Percentiles rank a stretch among this genome's conserved stretches.
Evolutionary conservation across 2,888 invertebrate genomes (phyloP).

Genomic region (Pristionchus japonicus): DNA sequence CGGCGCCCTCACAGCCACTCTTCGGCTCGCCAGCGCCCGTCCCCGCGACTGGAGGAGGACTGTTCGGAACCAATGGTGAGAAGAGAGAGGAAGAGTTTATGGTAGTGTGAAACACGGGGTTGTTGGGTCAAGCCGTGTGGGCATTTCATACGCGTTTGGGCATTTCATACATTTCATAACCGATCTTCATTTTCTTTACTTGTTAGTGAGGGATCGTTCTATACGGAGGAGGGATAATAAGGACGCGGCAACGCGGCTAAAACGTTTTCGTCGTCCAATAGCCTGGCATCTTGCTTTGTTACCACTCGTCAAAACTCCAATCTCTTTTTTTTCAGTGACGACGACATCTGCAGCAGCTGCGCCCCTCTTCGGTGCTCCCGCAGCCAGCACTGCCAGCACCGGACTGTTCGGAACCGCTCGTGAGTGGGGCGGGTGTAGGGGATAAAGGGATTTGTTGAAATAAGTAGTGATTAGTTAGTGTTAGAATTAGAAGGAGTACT

Average conservation of each 20-base stretch:
- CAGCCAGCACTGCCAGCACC: conserved; percentile 4
- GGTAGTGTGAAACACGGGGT: neutral
- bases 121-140: too few relatives aligned
- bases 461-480: too few relatives aligned
- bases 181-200: too few relatives aligned
- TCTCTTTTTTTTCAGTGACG: neutral
- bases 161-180: too few relatives aligned
- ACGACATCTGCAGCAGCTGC: neutral
- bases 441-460: too few relatives aligned
- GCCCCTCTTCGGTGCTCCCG: conserved; percentile 14
- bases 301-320: neutral
- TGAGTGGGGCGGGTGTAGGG: neutral
- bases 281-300: neutral
- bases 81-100: neutral
- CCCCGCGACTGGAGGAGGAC: neutral
- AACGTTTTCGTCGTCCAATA: too few relatives aligned
- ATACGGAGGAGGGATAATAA: too few relatives aligned
- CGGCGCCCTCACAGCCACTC: neutral
- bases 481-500: too few relatives aligned
- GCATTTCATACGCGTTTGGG: too few relatives aligned
- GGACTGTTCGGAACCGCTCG: conserved; percentile 11
- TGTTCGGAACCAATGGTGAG: conserved; percentile 7
- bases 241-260: too few relatives aligned
- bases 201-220: too few relatives aligned
- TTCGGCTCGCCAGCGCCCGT: neutral